Evolutionary conservation across 92 coral and sea anemone genomes (phyloP), one percentile per base, ranked within the genome.

Genomic region (Paragorgia papillata): DNA sequence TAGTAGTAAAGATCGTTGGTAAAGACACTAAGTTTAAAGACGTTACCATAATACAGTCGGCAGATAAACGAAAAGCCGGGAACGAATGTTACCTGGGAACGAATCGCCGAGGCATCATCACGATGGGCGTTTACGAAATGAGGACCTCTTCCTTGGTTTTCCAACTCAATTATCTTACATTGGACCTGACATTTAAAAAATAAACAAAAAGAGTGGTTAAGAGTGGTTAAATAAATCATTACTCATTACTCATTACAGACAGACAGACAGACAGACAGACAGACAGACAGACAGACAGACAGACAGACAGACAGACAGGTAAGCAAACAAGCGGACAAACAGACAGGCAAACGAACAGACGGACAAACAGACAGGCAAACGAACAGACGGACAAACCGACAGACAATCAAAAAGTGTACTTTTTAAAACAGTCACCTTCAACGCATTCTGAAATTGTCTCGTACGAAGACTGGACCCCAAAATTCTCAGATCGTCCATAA

Each of bases 141-240:
- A 7, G 96, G 95, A 2, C 97, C 98, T 43, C 83, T 79, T 26
- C 91, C 88, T n/a, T 89, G 88, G 44, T 88, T 79, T 49, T 94
- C 96, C 62, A 90, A 78, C 53, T 94, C 98, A 73, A 85, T 81
- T 35, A 94, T 88, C 44, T 82, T 86, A 25, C 85, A 84, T 82
- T 91, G 92, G 56, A 94, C 84, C 98, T 93, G 41, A 0, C 26
- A 15, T 15, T 41, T 3, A 34, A 21, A 1, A 15, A 59, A 8
- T 18, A 59, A 12, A 21, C 18, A 59, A 7, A 0, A 59, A 19
- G 24, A 59, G 3, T 27, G 34, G 12, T 21, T 14, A 14, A 13
- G 2, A 55, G 1, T 21, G 9, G 17, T 20, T 54, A 1, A 13
- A 13, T 9, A 9, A 55, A 29, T 25, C 4, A 14, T 13, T n/a